Conservation (phyloP, 2,113 vertebrate species). For the Forbesichthys agassizii region DNA sequence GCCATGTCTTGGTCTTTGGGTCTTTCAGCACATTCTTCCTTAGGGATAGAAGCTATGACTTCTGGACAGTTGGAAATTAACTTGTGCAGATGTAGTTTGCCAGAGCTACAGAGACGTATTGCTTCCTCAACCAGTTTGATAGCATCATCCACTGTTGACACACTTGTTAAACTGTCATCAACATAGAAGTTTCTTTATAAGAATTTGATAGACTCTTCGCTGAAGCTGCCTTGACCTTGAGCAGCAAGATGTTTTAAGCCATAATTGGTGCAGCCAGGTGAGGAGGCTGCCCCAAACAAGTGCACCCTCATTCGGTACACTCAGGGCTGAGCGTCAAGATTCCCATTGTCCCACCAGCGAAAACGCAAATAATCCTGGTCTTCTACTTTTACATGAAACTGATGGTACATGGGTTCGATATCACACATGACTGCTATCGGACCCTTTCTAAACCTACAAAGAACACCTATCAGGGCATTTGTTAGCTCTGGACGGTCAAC, state of each 20-base stretch:
- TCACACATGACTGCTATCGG: no score
- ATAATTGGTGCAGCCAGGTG: constrained; percentile 40
- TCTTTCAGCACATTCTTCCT: background rate
- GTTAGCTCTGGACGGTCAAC: no score
- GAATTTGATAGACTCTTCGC: background rate
- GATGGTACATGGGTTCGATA: constrained; percentile 28
- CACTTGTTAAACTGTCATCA: background rate
- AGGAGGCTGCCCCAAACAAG: background rate
- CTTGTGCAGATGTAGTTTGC: no score
- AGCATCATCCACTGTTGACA: background rate
- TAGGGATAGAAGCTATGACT: no score
- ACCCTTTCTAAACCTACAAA: no score
- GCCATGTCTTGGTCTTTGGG: constrained; percentile 9
- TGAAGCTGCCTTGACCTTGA: constrained; percentile 1
- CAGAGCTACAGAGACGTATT: no score
- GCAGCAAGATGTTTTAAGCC: constrained; percentile 32
- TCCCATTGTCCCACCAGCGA: constrained; percentile 22
- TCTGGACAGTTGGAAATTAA: no score
- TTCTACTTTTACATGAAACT: constrained; percentile 21
- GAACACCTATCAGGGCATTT: no score
- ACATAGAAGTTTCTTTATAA: background rate
- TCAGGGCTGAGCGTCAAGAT: no score
- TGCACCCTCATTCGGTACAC: constrained; percentile 13
- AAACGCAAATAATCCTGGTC: constrained; percentile 17
- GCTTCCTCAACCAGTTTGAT: no score